Conservation (phyloP, 2,797 vertebrate genomes). For the Huso huso region DNA sequence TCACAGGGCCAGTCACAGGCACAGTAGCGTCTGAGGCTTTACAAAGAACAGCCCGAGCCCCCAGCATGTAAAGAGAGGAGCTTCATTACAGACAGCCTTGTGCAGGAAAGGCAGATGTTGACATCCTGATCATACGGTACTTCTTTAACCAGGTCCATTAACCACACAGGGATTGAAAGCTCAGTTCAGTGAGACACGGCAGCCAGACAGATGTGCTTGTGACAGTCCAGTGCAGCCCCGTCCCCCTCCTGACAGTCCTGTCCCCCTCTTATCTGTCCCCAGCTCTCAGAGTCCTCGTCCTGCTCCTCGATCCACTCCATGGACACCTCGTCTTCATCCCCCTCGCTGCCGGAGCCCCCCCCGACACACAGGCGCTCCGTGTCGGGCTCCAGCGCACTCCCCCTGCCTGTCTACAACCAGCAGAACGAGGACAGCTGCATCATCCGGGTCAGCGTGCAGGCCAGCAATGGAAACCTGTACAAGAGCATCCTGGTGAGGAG, state of each 20-base stretch:
- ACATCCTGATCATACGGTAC: too few relatives aligned
- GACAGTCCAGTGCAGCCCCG: not conserved
- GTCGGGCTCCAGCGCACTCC: conserved; percentile 49
- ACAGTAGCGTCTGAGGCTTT: too few relatives aligned
- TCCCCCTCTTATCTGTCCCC: conserved; percentile 13
- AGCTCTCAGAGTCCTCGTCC: conserved; percentile 74
- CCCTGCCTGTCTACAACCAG: conserved; percentile 69
- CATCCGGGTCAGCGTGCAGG: conserved; percentile 75
- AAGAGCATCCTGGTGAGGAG: conserved; percentile 85
- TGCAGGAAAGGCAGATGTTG: too few relatives aligned
- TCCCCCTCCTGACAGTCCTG: not conserved
- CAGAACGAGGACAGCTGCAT: conserved; percentile 80
- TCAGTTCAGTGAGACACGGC: not conserved
- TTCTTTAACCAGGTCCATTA: too few relatives aligned
- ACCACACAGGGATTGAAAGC: not conserved
- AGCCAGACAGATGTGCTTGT: too few relatives aligned
- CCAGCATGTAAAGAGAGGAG: too few relatives aligned
- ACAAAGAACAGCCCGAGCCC: too few relatives aligned
- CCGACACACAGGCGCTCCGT: conserved; percentile 59
- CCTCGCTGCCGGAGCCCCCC: conserved; percentile 40
- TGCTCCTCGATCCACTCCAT: conserved; percentile 67
- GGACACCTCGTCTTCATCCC: conserved; percentile 70
- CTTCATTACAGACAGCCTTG: too few relatives aligned
- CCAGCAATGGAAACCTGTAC: conserved; percentile 82
- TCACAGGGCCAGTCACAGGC: too few relatives aligned